Evolutionary conservation across 1,140 invertebrate species (phyloP).

Genomic region (Trinorchestia longiramus): DNA sequence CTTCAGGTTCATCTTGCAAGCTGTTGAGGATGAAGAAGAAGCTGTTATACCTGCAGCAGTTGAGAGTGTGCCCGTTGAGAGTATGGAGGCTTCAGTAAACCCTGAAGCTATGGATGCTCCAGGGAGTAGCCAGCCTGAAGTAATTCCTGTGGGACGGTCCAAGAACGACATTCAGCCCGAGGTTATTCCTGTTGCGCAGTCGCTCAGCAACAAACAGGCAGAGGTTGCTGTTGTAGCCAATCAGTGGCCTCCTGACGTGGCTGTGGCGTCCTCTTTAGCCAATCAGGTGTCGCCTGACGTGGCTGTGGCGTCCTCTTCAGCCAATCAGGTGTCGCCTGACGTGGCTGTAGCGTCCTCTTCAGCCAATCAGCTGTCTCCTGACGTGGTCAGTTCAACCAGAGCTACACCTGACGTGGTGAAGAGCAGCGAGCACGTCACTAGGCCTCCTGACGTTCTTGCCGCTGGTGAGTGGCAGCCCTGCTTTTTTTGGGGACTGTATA

Average conservation of each 20-base stretch:
- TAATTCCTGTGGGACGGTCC: not conserved
- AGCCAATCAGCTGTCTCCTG: not conserved
- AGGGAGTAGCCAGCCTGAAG: not conserved
- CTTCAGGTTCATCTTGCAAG: not conserved
- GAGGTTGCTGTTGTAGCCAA: not conserved
- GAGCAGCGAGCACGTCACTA: not conserved
- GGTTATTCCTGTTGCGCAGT: not conserved
- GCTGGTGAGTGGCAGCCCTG: not conserved
- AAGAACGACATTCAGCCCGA: not conserved
- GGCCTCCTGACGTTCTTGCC: constrained; percentile 19
- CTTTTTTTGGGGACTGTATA: not conserved
- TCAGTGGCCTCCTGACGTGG: not conserved
- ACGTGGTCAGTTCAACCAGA: not conserved
- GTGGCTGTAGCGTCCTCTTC: not conserved
- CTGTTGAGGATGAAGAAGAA: not conserved
- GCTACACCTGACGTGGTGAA: not conserved
- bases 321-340: not conserved
- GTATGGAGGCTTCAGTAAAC: not conserved
- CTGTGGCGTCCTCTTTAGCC: not conserved
- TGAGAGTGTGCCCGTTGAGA: not conserved
- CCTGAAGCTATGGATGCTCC: not conserved
- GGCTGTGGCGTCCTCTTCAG: not conserved
- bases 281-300: not conserved
- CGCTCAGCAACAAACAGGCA: not conserved
- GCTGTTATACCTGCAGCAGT: not conserved